These are phyloP conservation scores for Orientallactaga sibirica DNA, from an alignment of 2,797 vertebrate genomes.

Conservation along the genomic window DNA sequence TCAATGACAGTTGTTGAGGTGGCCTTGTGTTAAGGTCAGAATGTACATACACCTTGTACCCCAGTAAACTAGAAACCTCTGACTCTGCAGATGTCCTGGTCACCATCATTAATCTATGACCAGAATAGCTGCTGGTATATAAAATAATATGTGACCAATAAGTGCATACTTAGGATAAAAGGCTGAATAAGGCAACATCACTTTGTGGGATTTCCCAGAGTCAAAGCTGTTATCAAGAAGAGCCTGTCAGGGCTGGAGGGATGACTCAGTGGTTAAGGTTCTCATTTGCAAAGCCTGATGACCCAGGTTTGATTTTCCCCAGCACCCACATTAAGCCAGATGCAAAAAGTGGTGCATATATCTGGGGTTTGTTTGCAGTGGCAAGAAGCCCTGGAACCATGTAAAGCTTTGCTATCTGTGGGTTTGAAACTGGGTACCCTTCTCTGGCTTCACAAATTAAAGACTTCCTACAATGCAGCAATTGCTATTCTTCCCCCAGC, in stretches of 20 bases:
- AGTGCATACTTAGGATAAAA: neutral
- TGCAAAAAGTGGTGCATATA: no score
- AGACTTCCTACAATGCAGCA: neutral
- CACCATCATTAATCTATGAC: neutral
- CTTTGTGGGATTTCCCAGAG: neutral
- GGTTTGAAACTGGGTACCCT: neutral
- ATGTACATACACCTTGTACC: neutral
- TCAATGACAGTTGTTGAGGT: neutral
- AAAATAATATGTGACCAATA: neutral
- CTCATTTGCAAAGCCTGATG: no score
- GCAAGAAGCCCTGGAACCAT: no score
- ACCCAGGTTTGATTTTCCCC: no score
- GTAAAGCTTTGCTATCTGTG: neutral
- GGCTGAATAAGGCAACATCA: neutral
- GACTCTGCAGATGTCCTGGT: neutral
- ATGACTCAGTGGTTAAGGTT: no score
- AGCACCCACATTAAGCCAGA: no score
- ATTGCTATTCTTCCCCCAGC: neutral
- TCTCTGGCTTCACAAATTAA: neutral
- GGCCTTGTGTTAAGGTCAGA: neutral
- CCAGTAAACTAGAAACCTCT: neutral
- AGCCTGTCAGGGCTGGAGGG: neutral
- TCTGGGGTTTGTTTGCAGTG: no score
- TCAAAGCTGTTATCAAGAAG: neutral
- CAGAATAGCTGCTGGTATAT: neutral